phyloP scores from a whole-genome alignment of 2,888 invertebrate genomes.

The Caenorhabditis virilis region DNA sequence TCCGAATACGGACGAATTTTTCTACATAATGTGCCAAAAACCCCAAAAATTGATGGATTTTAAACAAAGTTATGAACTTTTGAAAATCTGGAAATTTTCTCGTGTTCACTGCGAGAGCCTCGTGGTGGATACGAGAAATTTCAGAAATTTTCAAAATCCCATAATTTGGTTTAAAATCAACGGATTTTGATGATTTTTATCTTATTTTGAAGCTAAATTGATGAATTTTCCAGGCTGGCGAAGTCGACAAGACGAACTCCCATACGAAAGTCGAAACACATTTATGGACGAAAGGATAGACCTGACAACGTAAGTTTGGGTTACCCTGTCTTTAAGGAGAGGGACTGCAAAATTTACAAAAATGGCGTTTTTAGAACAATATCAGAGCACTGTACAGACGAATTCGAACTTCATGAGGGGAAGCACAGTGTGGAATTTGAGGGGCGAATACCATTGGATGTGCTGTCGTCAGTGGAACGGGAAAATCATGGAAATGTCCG shows the following conservation, averaged over 20 bases:
- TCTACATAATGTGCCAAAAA: too few relatives aligned
- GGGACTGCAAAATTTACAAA: neutral
- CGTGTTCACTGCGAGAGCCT: too few relatives aligned
- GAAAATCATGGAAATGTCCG: constrained; percentile 59
- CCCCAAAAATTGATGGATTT: too few relatives aligned
- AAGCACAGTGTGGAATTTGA: constrained; percentile 58
- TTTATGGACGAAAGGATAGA: constrained; percentile 64
- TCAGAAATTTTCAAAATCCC: too few relatives aligned
- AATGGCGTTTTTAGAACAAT: constrained; percentile 43
- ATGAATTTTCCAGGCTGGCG: constrained; percentile 50
- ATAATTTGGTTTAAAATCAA: too few relatives aligned
- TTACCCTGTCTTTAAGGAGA: too few relatives aligned
- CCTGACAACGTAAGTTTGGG: constrained; percentile 53
- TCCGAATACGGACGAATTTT: too few relatives aligned
- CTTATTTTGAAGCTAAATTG: too few relatives aligned
- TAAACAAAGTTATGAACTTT: too few relatives aligned
- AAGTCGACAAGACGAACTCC: constrained; percentile 54
- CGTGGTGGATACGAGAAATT: too few relatives aligned
- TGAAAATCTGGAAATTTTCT: too few relatives aligned
- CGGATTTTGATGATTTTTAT: too few relatives aligned
- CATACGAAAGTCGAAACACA: constrained; percentile 60
- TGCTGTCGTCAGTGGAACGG: constrained; percentile 55
- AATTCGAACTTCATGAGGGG: constrained; percentile 58
- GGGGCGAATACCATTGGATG: constrained; percentile 57
- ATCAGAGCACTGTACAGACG: constrained; percentile 59